Conservation (phyloP, 2,888 invertebrate species). For the Rotaria macrura region DNA sequence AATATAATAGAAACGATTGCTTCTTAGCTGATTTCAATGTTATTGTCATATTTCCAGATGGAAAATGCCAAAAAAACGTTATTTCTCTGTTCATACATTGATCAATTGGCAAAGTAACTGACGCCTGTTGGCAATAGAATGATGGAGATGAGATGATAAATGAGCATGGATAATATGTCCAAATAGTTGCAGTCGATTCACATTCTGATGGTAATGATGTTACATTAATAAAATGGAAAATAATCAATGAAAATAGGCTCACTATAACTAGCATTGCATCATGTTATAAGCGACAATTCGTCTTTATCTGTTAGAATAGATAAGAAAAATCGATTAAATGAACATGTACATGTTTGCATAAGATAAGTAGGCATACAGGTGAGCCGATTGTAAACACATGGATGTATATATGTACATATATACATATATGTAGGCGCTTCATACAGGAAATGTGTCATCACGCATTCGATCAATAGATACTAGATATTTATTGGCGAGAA, state of each 20-base stretch:
- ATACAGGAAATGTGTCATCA: background rate
- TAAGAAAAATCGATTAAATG: background rate
- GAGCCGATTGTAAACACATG: background rate
- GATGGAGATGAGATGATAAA: background rate
- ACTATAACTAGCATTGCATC: background rate
- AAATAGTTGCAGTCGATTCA: background rate
- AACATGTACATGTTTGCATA: background rate
- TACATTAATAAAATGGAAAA: background rate
- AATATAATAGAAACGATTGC: background rate
- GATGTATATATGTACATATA: no score
- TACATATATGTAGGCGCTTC: no score
- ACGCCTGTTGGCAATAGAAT: background rate
- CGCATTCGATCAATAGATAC: background rate
- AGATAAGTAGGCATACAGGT: background rate
- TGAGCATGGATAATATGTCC: background rate
- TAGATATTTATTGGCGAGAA: background rate
- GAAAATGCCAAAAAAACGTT: background rate
- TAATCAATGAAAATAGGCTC: background rate
- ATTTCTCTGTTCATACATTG: background rate
- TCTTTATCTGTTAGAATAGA: background rate
- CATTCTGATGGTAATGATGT: background rate
- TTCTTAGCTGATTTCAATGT: background rate
- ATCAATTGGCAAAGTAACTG: background rate
- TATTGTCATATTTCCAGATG: background rate
- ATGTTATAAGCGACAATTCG: background rate